Evolutionary conservation across 2,113 vertebrate species (phyloP).

Genomic region (Puntigrus tetrazona): DNA sequence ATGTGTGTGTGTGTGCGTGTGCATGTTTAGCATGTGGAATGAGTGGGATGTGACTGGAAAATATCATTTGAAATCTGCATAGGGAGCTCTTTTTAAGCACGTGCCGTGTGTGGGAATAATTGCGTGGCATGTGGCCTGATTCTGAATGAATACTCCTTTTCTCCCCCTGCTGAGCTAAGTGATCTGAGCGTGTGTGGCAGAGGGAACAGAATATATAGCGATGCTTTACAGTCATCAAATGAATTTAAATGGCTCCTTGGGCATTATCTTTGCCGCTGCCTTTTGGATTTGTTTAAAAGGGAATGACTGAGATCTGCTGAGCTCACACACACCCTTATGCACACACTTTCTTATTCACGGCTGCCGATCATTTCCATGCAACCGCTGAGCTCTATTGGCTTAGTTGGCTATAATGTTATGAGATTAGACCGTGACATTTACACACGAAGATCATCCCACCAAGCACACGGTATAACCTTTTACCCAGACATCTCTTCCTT

Average conservation of each 20-base stretch:
- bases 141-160: slow-evolving; percentile 43
- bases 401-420: slow-evolving; percentile 30
- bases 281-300: slow-evolving; percentile 6
- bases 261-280: not conserved
- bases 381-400: slow-evolving; percentile 29
- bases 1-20: not conserved
- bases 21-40: slow-evolving; percentile 25
- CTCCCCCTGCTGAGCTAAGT: slow-evolving; percentile 9
- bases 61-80: slow-evolving; percentile 22
- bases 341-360: slow-evolving; percentile 22
- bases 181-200: slow-evolving; percentile 10
- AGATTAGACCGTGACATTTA: slow-evolving; percentile 32
- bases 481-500: not conserved
- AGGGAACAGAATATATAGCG: slow-evolving; percentile 4
- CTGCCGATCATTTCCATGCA: not conserved
- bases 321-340: not conserved
- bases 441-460: not conserved
- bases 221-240: slow-evolving; percentile 33
- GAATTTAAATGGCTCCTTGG: slow-evolving; percentile 30
- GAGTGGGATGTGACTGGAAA: not conserved
- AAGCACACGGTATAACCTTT: slow-evolving; percentile 1
- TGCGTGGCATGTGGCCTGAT: slow-evolving; percentile 48
- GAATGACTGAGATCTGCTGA: slow-evolving; percentile 4
- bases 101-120: slow-evolving; percentile 46
- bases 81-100: slow-evolving; percentile 31